Base-by-base conservation (phyloP, 2,888 invertebrate genomes). In the Amblyjoppa fuscipennis region DNA sequence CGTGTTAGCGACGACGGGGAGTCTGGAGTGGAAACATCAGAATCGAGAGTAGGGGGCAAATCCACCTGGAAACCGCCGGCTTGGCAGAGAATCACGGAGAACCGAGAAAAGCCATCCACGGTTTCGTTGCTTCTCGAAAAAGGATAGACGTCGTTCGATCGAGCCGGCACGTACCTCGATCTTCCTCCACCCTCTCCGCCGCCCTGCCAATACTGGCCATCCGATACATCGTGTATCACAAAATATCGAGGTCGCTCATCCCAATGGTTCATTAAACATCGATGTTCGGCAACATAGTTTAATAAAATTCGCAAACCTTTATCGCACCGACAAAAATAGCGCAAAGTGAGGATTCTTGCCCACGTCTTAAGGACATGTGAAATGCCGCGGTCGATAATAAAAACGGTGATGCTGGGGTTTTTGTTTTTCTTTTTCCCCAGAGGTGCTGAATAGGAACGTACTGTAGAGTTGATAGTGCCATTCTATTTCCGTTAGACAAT, bases 81-180 rank as follows among this genome's bases (percentile, higher is more conserved):
- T 76, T 76, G 77, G 66, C 69, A 66, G 56, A 82, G 61, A 82
- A 82, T 82, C 77, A 76, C 76, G 76, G 34, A 69, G 45, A 75
- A 59, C 64, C 77, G 71, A 64, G 66, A 59, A 82, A 75, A 69
- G 28, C 56, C 56, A 51, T 64, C 49, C 61, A 45, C 69, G 56
- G 25, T 78, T 70, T 31, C n/a, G 61, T 61, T 31, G 69, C 16
- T 53, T 20, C 78, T 71, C 71, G 56, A 41, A 80, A 78, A 80
- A 64, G 73, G 68, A 68, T 45, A 74, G 53, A 80, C 56, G 66
- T 68, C 74, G 73, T 81, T 81, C 56, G 28, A 68, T 74, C 80
- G n/a, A 68, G 20, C 74, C 41, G 45, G 73, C 81, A 76, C 75
- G 74, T 68, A 51, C 38, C 45, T 25, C 77, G 38, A 75, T 68